Percentiles rank a stretch among this genome's conserved stretches.
Evolutionary conservation across 2,888 invertebrate species (phyloP).

Genomic region (Xylophagus ater): DNA sequence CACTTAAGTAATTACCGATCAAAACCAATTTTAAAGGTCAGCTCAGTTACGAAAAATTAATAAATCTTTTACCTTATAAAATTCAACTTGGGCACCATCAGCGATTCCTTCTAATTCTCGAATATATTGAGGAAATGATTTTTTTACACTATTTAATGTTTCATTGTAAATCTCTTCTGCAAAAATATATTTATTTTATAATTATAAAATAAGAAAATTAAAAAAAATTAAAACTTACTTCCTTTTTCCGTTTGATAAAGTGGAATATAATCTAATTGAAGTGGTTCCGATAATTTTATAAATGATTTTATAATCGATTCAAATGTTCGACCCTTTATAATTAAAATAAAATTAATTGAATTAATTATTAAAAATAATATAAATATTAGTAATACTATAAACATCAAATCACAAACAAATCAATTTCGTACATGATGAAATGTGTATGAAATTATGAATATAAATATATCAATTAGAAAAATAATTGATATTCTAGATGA

Average conservation of each 20-base stretch:
- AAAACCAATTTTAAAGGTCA: no score
- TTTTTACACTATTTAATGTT: conserved; percentile 55
- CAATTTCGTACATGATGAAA: no score
- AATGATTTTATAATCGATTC: conserved; percentile 60
- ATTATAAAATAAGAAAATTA: background rate
- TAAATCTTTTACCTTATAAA: conserved; percentile 55
- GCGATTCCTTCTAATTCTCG: conserved; percentile 76
- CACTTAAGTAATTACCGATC: no score
- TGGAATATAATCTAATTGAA: conserved; percentile 57
- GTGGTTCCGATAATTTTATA: conserved; percentile 46
- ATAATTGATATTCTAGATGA: no score
- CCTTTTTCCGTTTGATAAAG: conserved; percentile 62
- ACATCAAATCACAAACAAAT: no score
- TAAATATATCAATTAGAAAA: no score
- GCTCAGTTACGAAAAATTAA: conserved; percentile 3
- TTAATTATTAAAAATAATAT: no score
- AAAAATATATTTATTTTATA: conserved; percentile 9
- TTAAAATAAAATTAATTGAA: no score
- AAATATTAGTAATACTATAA: no score
- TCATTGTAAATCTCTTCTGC: conserved; percentile 54
- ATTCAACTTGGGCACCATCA: conserved; percentile 72
- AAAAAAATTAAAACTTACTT: conserved; percentile 30
- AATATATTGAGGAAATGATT: conserved; percentile 69
- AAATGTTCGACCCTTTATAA: conserved; percentile 79
- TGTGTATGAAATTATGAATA: no score